phyloP scores from a whole-genome alignment of 53 echinoderm and acorn worm species.

The Henricia sp. region DNA sequence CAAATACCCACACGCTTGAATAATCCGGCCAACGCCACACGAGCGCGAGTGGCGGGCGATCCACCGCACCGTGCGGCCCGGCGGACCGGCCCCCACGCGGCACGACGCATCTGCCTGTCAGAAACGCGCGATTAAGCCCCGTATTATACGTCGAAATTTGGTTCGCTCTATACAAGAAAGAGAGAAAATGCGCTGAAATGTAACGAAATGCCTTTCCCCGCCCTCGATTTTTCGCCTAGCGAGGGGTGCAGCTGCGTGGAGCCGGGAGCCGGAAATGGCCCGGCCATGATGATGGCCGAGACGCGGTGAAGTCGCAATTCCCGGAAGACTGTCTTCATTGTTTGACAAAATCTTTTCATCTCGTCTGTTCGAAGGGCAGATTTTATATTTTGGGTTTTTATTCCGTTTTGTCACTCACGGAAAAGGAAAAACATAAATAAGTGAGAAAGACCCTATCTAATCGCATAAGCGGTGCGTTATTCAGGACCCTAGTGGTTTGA shows the following conservation, averaged over 20 bases:
- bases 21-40: slow-evolving; percentile 14
- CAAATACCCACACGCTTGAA: slow-evolving; percentile 29
- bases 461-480: no score
- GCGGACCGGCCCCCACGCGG: not conserved
- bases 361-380: no score
- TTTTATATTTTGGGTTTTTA: no score
- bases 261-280: slow-evolving; percentile 38
- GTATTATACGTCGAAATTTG: no score
- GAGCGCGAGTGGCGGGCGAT: not conserved
- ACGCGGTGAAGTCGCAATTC: slow-evolving; percentile 5
- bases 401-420: no score
- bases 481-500: no score
- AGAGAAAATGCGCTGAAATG: not conserved
- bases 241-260: slow-evolving; percentile 47
- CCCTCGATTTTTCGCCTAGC: not conserved
- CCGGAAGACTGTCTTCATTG: slow-evolving; percentile 15
- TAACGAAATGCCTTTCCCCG: not conserved
- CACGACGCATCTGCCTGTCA: slow-evolving; percentile 14
- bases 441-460: no score
- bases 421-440: no score
- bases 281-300: slow-evolving; percentile 9
- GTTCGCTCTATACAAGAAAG: not conserved
- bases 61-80: no score
- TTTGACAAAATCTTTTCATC: no score
- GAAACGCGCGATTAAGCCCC: not conserved